These are phyloP conservation scores for Pelmatolapia mariae DNA, from an alignment of 2,113 vertebrate genomes.

Conservation along the genomic window DNA sequence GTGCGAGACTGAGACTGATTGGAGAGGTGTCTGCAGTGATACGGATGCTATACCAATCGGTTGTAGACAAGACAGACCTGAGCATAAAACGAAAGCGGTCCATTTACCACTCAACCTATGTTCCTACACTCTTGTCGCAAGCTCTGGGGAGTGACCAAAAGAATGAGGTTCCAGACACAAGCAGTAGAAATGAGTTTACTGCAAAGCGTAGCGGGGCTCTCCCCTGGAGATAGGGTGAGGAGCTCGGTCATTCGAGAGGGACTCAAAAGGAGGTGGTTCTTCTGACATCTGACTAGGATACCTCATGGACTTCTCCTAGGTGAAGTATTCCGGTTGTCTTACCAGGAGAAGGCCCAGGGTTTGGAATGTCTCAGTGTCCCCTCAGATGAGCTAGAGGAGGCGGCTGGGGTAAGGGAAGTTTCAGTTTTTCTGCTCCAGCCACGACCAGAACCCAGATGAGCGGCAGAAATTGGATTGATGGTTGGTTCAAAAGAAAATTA, in stretches of 20 bases:
- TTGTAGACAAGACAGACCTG: not conserved
- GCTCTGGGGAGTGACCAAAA: not conserved
- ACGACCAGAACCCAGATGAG: not conserved
- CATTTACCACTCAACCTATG: not conserved
- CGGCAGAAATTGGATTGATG: not conserved
- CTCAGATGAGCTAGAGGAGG: not conserved
- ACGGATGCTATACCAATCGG: not conserved
- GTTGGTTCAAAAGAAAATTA: not conserved
- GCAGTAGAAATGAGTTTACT: not conserved
- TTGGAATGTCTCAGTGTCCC: not conserved
- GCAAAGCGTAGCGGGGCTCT: not conserved
- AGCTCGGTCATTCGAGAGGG: not conserved
- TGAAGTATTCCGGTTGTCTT: not conserved
- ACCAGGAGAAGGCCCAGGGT: not conserved
- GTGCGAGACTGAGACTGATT: not conserved
- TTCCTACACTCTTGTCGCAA: not conserved
- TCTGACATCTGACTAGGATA: not conserved
- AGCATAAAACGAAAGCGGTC: not conserved
- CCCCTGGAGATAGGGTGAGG: not conserved
- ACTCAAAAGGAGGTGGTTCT: not conserved
- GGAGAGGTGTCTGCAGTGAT: not conserved
- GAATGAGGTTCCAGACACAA: not conserved
- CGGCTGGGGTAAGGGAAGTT: not conserved
- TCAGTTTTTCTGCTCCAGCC: not conserved
- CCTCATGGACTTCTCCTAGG: not conserved